Evolutionary conservation across 2,888 invertebrate genomes (phyloP).

Genomic region (Gnatocerus cornutus): DNA sequence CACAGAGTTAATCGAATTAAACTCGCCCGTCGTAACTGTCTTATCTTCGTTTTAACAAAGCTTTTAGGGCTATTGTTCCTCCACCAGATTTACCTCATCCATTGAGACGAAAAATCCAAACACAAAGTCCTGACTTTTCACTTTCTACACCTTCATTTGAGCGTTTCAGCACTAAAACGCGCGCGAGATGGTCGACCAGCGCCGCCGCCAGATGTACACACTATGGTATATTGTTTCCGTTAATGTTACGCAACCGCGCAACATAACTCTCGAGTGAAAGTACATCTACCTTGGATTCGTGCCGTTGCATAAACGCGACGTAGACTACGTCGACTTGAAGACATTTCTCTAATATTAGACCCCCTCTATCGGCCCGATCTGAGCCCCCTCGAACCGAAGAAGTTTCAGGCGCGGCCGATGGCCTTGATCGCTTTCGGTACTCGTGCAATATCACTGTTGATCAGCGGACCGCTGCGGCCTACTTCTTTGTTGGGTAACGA

Average conservation of each 20-base stretch:
- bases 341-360: conserved; percentile 46
- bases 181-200: conserved; percentile 31
- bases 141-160: conserved; percentile 19
- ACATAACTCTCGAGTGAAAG: conserved; percentile 65
- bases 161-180: background rate
- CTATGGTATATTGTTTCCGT: conserved; percentile 58
- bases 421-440: conserved; percentile 56
- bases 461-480: conserved; percentile 54
- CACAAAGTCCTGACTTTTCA: conserved; percentile 5
- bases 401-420: conserved; percentile 46
- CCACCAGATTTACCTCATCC: conserved; percentile 26
- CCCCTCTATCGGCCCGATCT: conserved; percentile 28
- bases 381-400: conserved; percentile 46
- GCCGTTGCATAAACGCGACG: conserved; percentile 61
- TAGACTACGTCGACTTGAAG: conserved; percentile 39
- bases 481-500: conserved; percentile 53
- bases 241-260: conserved; percentile 60
- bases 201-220: conserved; percentile 36
- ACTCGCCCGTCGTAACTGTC: background rate
- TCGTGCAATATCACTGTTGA: conserved; percentile 49
- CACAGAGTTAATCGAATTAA: conserved; percentile 14
- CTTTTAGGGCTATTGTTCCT: conserved; percentile 1
- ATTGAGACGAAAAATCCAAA: conserved; percentile 3
- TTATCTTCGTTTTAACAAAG: conserved; percentile 3
- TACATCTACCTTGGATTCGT: conserved; percentile 63